Base-by-base conservation (phyloP, 2,888 invertebrate genomes). In the Xanthostigma xanthostigma region DNA sequence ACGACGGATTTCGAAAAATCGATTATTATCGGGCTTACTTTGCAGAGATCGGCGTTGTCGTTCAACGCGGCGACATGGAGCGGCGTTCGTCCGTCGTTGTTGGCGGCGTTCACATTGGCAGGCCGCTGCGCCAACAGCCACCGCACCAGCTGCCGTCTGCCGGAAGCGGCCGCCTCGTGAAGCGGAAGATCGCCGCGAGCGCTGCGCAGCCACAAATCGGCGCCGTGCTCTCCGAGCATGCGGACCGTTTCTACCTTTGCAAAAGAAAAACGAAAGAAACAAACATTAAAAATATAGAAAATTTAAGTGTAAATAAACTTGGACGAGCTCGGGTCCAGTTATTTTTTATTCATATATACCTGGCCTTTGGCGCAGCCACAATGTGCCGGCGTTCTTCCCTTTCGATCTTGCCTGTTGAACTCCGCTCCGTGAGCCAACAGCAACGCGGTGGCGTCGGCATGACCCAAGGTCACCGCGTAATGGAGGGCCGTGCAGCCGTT, bases 351-450 rank as follows among this genome's bases (percentile, higher is more conserved):
- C 1, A 4, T 37, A 17, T 33, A 13, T 36, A 48, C 48, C 54
- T 96, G 96, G 0, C 97, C 96, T 66, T 95, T 95, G 8, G 94
- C 89, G 49, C 95, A 93, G 2, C 94, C 94, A 58, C 94, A 95
- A 60, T 95, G 90, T 0, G 91, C 91, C 2, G 94, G 90, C 53
- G 90, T 93, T 53, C 95, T 76, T 10, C 94, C 94, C 63, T 92
- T 85, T 46, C 87, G 75, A 63, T 96, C 97, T 64, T 93, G 93
- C 12, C 92, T 77, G 68, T 95, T 92, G 0, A 92, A 81, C 64
- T 95, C 84, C 0, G 95, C 90, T 1, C 90, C 92, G 54, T 89
- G 81, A 51, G 86, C 82, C n/a, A 98, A 71, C 40, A 98, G 71
- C 3, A 91, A 74, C 4, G 87, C 81, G 0, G 94, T 93, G 13